Conservation (phyloP, 2,888 invertebrate genomes). For the Phyllotreta cruciferae region DNA sequence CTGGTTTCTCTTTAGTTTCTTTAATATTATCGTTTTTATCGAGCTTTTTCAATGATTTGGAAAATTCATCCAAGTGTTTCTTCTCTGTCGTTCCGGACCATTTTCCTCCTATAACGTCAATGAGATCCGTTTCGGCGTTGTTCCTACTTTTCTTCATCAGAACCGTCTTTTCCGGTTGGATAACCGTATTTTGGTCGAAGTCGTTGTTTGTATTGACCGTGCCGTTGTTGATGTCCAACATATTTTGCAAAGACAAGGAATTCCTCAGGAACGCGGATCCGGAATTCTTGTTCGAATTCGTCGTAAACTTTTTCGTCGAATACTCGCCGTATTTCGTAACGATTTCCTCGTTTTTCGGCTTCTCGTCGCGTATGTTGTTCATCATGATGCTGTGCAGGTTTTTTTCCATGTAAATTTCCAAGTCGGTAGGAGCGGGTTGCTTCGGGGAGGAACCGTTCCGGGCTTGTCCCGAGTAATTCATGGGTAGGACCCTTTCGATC, state of each 20-base stretch:
- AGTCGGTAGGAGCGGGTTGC: slow-evolving; percentile 32
- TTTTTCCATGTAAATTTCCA: slow-evolving; percentile 46
- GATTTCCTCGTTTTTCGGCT: slow-evolving; percentile 52
- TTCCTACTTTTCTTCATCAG: slow-evolving; percentile 50
- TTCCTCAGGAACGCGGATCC: slow-evolving; percentile 47
- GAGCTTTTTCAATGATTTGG: slow-evolving; percentile 47
- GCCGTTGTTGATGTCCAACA: slow-evolving; percentile 49
- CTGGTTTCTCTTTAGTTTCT: slow-evolving; percentile 42
- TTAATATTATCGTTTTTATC: slow-evolving; percentile 49
- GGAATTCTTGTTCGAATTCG: slow-evolving; percentile 37
- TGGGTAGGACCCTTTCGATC: slow-evolving; percentile 54
- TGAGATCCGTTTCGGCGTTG: slow-evolving; percentile 57
- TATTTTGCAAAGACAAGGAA: slow-evolving; percentile 55
- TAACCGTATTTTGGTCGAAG: slow-evolving; percentile 58
- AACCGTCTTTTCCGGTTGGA: slow-evolving; percentile 56
- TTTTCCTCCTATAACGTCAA: slow-evolving; percentile 54
- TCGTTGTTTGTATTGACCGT: slow-evolving; percentile 58
- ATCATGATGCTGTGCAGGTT: slow-evolving; percentile 46
- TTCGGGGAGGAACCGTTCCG: slow-evolving; percentile 30
- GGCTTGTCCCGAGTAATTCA: slow-evolving; percentile 31
- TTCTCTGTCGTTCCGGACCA: slow-evolving; percentile 51
- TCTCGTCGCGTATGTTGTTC: slow-evolving; percentile 38
- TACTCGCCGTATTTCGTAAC: slow-evolving; percentile 53
- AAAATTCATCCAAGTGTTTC: slow-evolving; percentile 47
- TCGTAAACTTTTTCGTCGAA: slow-evolving; percentile 43